phyloP scores from a whole-genome alignment of 2,888 invertebrate species.

The Nebria salina region DNA sequence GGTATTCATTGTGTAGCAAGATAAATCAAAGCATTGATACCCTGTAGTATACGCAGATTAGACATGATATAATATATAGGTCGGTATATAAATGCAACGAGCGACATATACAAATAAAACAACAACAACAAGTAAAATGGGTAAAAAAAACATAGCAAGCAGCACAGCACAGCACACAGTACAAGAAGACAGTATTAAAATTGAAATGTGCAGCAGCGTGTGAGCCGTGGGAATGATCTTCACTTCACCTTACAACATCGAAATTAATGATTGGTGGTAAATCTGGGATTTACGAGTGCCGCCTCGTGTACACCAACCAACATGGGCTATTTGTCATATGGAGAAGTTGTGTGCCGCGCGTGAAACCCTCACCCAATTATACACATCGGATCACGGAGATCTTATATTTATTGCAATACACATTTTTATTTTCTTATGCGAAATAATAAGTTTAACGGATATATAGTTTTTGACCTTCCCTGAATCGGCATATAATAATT shows the following conservation, averaged over 20 bases:
- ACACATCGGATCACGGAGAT: not conserved
- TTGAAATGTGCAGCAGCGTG: conserved; percentile 4
- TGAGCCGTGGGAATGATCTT: conserved; percentile 8
- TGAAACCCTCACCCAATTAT: conserved; percentile 6
- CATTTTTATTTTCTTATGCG: not conserved
- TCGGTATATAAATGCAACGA: not conserved
- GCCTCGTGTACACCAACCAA: conserved; percentile 3
- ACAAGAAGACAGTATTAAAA: conserved; percentile 3
- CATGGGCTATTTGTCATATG: conserved; percentile 16
- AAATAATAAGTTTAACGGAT: no score
- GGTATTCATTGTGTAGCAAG: no score
- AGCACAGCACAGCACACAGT: not conserved
- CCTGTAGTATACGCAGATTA: not conserved
- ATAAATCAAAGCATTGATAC: not conserved
- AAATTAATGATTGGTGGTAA: conserved; percentile 22
- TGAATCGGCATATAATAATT: no score
- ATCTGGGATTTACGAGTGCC: conserved; percentile 21
- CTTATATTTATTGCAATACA: not conserved
- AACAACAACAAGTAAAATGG: not conserved
- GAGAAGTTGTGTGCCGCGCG: not conserved
- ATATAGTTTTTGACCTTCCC: no score
- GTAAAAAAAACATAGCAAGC: not conserved
- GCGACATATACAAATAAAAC: conserved; percentile 3
- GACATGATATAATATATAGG: conserved; percentile 19
- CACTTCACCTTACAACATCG: not conserved